Evolutionary conservation across 2,888 invertebrate genomes (phyloP), one percentile per base, ranked within the genome.

Genomic region (Eristalis intricaria): DNA sequence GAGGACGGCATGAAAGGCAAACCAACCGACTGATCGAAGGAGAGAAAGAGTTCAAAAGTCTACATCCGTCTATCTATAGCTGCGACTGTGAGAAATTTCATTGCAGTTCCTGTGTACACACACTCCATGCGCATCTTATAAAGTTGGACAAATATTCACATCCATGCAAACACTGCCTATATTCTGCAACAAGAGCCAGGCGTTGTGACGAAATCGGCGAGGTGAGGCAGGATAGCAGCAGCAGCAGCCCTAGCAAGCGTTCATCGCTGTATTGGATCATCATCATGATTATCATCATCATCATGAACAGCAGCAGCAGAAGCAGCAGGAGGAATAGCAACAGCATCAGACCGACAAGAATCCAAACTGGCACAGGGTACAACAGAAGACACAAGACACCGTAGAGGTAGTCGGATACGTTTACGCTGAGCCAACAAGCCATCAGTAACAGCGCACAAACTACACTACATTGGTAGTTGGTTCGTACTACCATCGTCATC

Each of bases 351-450:
- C 85, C 84, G 81, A 70, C 85, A 85, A 85, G 32, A 77, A 81
- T 81, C 73, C 84, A 81, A n/a, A 76, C 64, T 40, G 71, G 43
- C 56, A 68, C 60, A 19, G 60, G 26, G 22, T 63, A 35, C 81
- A 77, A 77, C 85, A 43, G 76, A 81, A 81, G 23, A 68, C 61
- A 73, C 75, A 81, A 81, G 73, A 85, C 71, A 76, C 82, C 63
- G 68, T 73, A 68, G 82, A 85, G 63, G 76, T 77, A 82, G 85
- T 85, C 82, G 82, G 85, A 86, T 86, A 74, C 82, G 65, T 82
- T 82, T 69, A 74, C 73, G 74, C 63, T 75, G 78, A 82, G 64
- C 86, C 73, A 83, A 70, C 78, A 82, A 80, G 66, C 71, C 80
- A 88, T 77, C 84, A 84, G 84, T 35, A 80, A 80, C 76, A 76